Base-by-base conservation (phyloP, 2,888 invertebrate genomes). In the Rutpela maculata region DNA sequence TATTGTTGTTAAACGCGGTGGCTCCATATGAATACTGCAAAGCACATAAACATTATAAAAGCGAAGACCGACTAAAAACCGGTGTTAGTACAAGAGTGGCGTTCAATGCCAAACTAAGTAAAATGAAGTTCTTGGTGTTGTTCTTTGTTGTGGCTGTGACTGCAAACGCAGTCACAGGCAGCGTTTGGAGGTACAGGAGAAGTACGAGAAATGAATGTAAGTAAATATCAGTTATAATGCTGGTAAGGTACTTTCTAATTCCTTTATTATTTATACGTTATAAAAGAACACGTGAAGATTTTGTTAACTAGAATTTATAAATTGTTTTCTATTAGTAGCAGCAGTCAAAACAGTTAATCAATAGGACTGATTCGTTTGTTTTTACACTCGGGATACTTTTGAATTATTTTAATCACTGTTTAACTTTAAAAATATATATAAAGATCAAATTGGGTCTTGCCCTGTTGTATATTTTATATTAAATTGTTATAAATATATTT, bases 121-220 rank as follows among this genome's bases (percentile, higher is more conserved):
- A 72, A 73, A 76, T 73, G 72, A 67, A 56, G 60, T 43, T 76
- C 59, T 74, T 76, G 35, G 66, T 74, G 67, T 72, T 66, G 55
- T n/a, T 72, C 35, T 55, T 76, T 35, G 67, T 70, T 18, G 60
- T 74, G 6, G 73, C 68, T 22, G 56, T 71, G 19, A 43, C 66
- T 66, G 66, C 62, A 31, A 38, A 72, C 15, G 66, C 67, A 55
- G 76, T 62, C 62, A 63, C 68, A 9, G 75, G 68, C 55, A 78
- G 43, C 19, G 66, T 66, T 19, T 70, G 67, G 59, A 73, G 82
- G 63, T 76, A 67, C 50, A 73, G 77, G 26, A 71, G 81, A 79
- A 82, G 70, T 69, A 75, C 79, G 15, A 69, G 69, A 57, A 79
- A 82, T 75, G 82, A 82, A 75, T 83, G 83, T 83, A 75, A 83